Evolutionary conservation across 2,888 invertebrate genomes (phyloP).

Genomic region (Cremastinae sp.): DNA sequence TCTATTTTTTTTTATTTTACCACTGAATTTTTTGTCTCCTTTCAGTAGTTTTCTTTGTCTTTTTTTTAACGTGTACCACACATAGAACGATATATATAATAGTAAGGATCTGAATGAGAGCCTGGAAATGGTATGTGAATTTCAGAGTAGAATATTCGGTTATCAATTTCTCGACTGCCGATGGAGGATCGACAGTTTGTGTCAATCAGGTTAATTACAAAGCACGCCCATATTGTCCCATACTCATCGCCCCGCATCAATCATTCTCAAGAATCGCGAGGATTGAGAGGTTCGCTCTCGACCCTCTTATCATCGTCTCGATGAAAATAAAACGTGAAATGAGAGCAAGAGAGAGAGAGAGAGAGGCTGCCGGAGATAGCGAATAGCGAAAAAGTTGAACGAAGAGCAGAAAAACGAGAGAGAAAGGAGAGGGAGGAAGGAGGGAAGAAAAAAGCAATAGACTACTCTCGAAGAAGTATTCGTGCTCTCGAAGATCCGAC

Average conservation of each 20-base stretch:
- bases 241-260: constrained; percentile 34
- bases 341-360: not conserved
- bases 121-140: too few species aligned
- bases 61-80: too few species aligned
- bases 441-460: constrained; percentile 3
- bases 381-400: constrained; percentile 33
- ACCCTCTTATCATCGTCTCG: constrained; percentile 34
- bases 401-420: not conserved
- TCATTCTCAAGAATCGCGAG: constrained; percentile 24
- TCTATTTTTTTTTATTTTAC: too few species aligned
- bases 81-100: too few species aligned
- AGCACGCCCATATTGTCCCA: constrained; percentile 29
- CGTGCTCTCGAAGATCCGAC: constrained; percentile 29
- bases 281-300: constrained; percentile 37
- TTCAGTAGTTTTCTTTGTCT: too few species aligned
- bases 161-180: too few species aligned
- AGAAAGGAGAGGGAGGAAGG: not conserved
- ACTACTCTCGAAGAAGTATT: constrained; percentile 20
- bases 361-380: not conserved
- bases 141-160: too few species aligned
- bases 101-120: too few species aligned
- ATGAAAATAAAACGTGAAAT: constrained; percentile 41
- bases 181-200: not conserved
- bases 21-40: too few species aligned
- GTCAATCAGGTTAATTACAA: constrained; percentile 55